A percentile compares a stretch with the other conserved stretches of the same genome.
These are phyloP conservation scores for Dorcus parallelipipedus DNA, from an alignment of 2,888 invertebrate genomes.

Conservation along the genomic window DNA sequence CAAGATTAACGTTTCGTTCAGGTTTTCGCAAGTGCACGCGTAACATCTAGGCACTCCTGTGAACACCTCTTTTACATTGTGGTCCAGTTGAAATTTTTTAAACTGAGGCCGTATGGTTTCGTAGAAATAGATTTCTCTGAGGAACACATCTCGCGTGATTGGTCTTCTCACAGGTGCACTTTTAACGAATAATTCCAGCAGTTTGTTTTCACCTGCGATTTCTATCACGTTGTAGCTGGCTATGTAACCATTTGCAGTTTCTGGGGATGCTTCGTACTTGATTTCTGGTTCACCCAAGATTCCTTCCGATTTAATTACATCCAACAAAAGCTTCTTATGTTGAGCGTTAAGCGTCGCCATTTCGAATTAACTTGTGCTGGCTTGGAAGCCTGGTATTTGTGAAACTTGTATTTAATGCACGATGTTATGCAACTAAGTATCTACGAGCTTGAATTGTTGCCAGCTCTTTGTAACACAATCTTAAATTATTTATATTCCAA, in stretches of 20 bases:
- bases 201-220: conserved; percentile 14
- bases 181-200: conserved; percentile 19
- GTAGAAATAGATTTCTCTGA: conserved; percentile 26
- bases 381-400: no score
- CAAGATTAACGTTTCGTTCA: conserved; percentile 28
- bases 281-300: neutral
- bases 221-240: conserved; percentile 12
- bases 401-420: no score
- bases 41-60: conserved; percentile 19
- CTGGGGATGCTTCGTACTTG: conserved; percentile 1
- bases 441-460: no score
- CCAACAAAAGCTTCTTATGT: no score
- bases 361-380: no score
- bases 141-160: conserved; percentile 18
- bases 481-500: no score
- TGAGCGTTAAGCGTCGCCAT: no score
- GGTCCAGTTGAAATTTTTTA: conserved; percentile 18
- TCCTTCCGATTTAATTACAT: no score
- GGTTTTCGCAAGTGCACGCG: conserved; percentile 9
- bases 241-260: conserved; percentile 18
- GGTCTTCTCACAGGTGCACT: conserved; percentile 16
- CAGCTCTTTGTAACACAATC: no score
- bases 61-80: conserved; percentile 17
- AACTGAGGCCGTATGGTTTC: conserved; percentile 19
- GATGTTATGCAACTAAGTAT: no score